Conservation (phyloP, 2,113 vertebrate species). For the Pholis gunnellus region DNA sequence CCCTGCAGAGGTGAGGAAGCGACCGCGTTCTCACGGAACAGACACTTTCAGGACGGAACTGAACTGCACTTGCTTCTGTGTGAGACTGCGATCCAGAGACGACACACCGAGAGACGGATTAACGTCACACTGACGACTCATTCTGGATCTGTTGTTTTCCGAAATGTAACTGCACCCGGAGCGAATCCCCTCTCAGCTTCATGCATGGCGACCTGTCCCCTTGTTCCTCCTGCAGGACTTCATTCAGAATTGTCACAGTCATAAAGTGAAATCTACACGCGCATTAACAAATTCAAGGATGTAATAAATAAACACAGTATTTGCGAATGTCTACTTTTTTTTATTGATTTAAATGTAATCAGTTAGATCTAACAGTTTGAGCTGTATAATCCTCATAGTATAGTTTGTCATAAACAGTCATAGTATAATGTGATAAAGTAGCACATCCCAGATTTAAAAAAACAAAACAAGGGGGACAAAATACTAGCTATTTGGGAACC, state of each 20-base stretch:
- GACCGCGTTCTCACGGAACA: not conserved
- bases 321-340: not conserved
- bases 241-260: not conserved
- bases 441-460: too few relatives aligned
- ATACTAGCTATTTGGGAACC: too few relatives aligned
- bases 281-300: not conserved
- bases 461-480: too few relatives aligned
- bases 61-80: not conserved
- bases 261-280: not conserved
- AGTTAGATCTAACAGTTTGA: too few relatives aligned
- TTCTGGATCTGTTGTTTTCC: not conserved
- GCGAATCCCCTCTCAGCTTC: not conserved
- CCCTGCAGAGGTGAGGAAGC: not conserved
- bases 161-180: not conserved
- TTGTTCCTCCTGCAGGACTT: not conserved
- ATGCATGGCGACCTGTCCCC: not conserved
- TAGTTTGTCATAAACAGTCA: too few relatives aligned
- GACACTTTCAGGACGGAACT: not conserved
- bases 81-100: not conserved
- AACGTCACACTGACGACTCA: not conserved
- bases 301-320: not conserved
- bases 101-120: slow-evolving; percentile 8
- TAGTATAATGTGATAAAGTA: too few relatives aligned
- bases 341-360: not conserved
- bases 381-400: too few relatives aligned